phyloP scores from a whole-genome alignment of 2,888 invertebrate genomes.

The Pammene aurita region DNA sequence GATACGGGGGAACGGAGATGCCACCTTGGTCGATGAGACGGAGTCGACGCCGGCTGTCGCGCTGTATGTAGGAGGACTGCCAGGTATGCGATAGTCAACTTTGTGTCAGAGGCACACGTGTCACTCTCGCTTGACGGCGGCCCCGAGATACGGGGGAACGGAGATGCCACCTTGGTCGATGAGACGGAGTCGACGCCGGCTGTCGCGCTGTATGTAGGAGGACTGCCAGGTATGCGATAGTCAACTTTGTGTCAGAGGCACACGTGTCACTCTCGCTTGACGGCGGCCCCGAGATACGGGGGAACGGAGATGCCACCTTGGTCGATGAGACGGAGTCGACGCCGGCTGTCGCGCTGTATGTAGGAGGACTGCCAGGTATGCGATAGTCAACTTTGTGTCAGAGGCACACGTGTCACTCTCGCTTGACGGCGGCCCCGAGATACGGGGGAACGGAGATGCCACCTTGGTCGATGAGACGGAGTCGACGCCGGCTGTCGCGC shows the following conservation, averaged over 20 bases:
- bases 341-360: constrained; percentile 86
- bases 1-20: constrained; percentile 53
- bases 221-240: no score
- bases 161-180: no score
- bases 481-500: no score
- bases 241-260: constrained; percentile 40
- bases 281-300: constrained; percentile 82
- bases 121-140: no score
- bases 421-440: no score
- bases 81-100: constrained; percentile 82
- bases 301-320: constrained; percentile 52
- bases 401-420: not conserved
- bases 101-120: not conserved
- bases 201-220: no score
- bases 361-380: constrained; percentile 93
- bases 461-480: no score
- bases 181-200: no score
- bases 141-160: no score
- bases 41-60: constrained; percentile 76
- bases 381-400: constrained; percentile 43
- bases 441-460: no score
- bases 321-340: constrained; percentile 68
- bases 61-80: constrained; percentile 92
- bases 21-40: constrained; percentile 65
- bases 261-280: constrained; percentile 85